phyloP scores from a whole-genome alignment of 2,888 invertebrate species.

The Leucozona laternaria region DNA sequence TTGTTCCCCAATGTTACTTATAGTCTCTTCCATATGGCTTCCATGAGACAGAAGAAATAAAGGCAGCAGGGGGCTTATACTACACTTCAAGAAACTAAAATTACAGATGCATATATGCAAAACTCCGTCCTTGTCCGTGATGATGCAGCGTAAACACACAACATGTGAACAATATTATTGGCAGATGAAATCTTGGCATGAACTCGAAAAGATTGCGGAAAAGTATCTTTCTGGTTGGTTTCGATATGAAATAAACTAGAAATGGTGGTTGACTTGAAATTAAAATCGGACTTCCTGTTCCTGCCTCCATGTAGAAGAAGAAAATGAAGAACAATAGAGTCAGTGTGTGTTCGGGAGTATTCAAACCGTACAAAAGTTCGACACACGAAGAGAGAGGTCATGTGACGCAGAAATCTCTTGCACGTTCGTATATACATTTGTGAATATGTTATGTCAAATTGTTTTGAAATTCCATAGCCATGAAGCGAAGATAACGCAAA shows the following conservation, averaged over 20 bases:
- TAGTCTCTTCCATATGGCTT: constrained; percentile 33
- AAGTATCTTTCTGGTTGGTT: constrained; percentile 22
- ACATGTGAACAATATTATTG: constrained; percentile 73
- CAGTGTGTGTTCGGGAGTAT: neutral
- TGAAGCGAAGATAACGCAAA: neutral
- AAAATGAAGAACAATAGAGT: neutral
- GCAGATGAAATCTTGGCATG: constrained; percentile 73
- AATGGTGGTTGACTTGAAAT: constrained; percentile 37
- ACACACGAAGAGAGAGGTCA: neutral
- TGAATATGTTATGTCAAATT: neutral
- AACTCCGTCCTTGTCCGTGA: constrained; percentile 36
- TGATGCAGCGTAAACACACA: constrained; percentile 67
- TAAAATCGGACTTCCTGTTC: constrained; percentile 47
- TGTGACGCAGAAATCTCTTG: neutral
- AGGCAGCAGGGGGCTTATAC: neutral
- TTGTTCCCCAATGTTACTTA: constrained; percentile 60
- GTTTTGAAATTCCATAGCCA: neutral
- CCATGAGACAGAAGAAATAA: neutral
- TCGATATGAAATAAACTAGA: constrained; percentile 13
- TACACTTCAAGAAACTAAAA: constrained; percentile 20
- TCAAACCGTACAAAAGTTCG: neutral
- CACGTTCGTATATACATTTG: neutral
- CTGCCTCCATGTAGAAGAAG: neutral
- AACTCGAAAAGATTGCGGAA: constrained; percentile 42
- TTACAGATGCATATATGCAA: constrained; percentile 36